These are phyloP conservation scores for Andrena marginata DNA, from an alignment of 2,888 invertebrate species.

Conservation along the genomic window DNA sequence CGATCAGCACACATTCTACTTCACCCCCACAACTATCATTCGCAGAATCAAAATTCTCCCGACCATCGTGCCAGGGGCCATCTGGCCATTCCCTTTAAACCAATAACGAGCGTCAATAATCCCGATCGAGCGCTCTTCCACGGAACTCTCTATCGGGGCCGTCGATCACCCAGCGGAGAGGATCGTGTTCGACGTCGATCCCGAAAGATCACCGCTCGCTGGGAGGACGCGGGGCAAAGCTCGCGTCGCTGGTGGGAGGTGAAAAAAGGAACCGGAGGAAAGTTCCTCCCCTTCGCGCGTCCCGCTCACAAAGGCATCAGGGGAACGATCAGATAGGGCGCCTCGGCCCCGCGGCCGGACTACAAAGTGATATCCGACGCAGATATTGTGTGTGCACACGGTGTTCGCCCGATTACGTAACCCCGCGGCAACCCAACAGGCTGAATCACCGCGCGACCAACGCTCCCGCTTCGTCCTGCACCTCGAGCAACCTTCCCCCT, in stretches of 20 bases:
- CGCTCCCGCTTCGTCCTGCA: not conserved
- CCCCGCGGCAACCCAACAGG: slow-evolving; percentile 63
- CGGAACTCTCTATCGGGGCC: slow-evolving; percentile 54
- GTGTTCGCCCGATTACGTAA: slow-evolving; percentile 82
- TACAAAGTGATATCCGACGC: slow-evolving; percentile 83
- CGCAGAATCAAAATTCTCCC: no score
- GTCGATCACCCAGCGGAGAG: slow-evolving; percentile 53
- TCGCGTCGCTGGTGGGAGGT: slow-evolving; percentile 15
- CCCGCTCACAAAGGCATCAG: slow-evolving; percentile 73
- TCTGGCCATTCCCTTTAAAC: slow-evolving; percentile 6
- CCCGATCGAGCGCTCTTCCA: slow-evolving; percentile 30
- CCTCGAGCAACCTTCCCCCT: not conserved
- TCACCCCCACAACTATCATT: not conserved
- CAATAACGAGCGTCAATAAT: slow-evolving; percentile 31
- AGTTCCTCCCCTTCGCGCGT: slow-evolving; percentile 66
- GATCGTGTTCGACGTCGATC: slow-evolving; percentile 66
- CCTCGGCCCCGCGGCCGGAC: slow-evolving; percentile 78
- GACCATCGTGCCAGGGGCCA: no score
- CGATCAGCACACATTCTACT: not conserved
- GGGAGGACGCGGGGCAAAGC: slow-evolving; percentile 15
- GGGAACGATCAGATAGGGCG: slow-evolving; percentile 79
- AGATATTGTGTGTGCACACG: slow-evolving; percentile 78
- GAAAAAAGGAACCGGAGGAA: slow-evolving; percentile 58
- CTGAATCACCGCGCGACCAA: slow-evolving; percentile 74
- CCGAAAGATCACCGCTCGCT: slow-evolving; percentile 36